Percentiles rank a stretch among this genome's conserved stretches.
phyloP scores from a whole-genome alignment of 1,140 invertebrate species.

The Calliphora vicina region DNA sequence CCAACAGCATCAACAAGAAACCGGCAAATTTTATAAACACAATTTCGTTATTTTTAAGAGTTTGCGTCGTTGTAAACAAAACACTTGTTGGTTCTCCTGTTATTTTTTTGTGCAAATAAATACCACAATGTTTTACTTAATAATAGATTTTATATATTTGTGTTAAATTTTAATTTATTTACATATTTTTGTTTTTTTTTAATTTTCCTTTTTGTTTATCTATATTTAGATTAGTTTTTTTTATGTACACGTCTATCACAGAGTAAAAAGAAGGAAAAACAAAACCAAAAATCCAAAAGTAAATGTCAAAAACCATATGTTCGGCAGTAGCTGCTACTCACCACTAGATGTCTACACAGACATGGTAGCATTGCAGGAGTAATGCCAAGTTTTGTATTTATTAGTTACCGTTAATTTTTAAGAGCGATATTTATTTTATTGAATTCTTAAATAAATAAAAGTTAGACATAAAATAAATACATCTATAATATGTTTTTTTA shows the following conservation, averaged over 20 bases:
- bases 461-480: no score
- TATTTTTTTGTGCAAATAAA: no score
- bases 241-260: not conserved
- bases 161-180: not conserved
- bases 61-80: not conserved
- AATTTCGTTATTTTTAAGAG: not conserved
- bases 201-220: not conserved
- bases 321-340: not conserved
- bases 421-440: no score
- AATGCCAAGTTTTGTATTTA: not conserved
- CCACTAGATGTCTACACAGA: not conserved
- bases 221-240: not conserved
- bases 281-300: not conserved
- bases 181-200: not conserved
- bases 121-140: no score
- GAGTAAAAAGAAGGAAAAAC: not conserved
- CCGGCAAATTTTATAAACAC: not conserved
- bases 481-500: no score
- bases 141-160: not conserved
- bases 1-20: not conserved
- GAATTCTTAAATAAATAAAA: no score
- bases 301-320: not conserved
- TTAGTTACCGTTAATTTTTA: not conserved
- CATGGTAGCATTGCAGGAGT: not conserved
- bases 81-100: conserved; percentile 6